A percentile compares a stretch with the other conserved stretches of the same genome.
These are phyloP conservation scores for Tenebrio molitor DNA, from an alignment of 1,140 invertebrate species.

Conservation along the genomic window DNA sequence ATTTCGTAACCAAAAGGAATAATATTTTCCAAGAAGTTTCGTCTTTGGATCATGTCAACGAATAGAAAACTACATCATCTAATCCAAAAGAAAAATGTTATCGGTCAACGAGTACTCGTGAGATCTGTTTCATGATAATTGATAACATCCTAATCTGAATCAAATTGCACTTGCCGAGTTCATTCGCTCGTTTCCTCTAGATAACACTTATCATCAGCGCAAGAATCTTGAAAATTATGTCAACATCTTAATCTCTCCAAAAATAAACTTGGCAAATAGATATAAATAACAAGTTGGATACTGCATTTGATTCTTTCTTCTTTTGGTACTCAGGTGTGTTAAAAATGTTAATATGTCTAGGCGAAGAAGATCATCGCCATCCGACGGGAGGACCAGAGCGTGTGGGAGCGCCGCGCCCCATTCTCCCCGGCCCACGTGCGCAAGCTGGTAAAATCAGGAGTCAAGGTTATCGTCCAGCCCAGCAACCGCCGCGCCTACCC, in stretches of 20 bases:
- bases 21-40: too few species aligned
- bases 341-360: too few species aligned
- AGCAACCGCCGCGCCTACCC: slow-evolving; percentile 98
- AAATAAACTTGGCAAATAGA: background rate
- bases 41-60: too few species aligned
- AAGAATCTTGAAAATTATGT: background rate
- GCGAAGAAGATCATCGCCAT: slow-evolving; percentile 83
- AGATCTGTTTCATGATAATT: too few species aligned
- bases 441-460: slow-evolving; percentile 82
- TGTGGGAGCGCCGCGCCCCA: slow-evolving; percentile 98
- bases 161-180: slow-evolving; percentile 2
- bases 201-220: slow-evolving; percentile 1
- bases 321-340: too few species aligned
- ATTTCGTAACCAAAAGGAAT: too few species aligned
- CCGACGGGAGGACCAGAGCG: slow-evolving; percentile 93
- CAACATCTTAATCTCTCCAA: background rate
- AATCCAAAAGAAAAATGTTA: too few species aligned
- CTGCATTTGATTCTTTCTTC: too few species aligned
- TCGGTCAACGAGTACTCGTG: too few species aligned
- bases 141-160: too few species aligned
- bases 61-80: too few species aligned
- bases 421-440: slow-evolving; percentile 93
- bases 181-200: background rate
- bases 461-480: slow-evolving; percentile 97
- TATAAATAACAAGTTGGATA: too few species aligned